Conservation (phyloP, 2,888 invertebrate species). For the Escarpia spicata region DNA sequence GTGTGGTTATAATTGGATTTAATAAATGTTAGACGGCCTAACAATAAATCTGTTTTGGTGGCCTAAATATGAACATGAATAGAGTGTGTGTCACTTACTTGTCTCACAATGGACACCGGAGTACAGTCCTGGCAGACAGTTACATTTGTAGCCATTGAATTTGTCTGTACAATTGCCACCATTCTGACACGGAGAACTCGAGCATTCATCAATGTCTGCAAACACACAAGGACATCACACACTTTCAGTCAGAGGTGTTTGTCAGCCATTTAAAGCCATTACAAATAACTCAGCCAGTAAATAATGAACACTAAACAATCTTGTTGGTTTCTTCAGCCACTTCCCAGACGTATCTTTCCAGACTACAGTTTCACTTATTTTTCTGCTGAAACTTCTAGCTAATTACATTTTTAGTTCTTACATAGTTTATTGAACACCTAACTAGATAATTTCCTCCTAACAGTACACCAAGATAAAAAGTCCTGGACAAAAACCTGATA, state of each 20-base stretch:
- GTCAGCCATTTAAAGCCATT: not conserved
- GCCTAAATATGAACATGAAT: too few species aligned
- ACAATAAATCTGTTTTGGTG: too few species aligned
- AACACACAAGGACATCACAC: not conserved
- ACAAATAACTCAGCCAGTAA: not conserved
- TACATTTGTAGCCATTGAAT: not conserved
- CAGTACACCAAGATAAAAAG: too few species aligned
- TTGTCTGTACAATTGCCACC: not conserved
- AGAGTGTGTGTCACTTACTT: not conserved
- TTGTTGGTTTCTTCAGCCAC: not conserved
- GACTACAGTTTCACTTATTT: not conserved
- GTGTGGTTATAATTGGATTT: too few species aligned
- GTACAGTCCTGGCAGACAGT: not conserved
- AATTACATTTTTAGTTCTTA: not conserved
- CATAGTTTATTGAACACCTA: not conserved
- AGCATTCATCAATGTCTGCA: not conserved
- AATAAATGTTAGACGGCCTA: too few species aligned
- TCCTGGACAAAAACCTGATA: too few species aligned
- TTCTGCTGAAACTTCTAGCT: not conserved
- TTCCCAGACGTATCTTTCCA: not conserved
- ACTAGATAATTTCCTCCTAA: not conserved
- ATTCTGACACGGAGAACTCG: constrained; percentile 13
- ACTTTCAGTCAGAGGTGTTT: not conserved
- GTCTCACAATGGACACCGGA: not conserved
- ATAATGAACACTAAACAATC: not conserved